These are phyloP conservation scores for Morus bassanus DNA, from an alignment of 2,797 vertebrate species.

Conservation along the genomic window DNA sequence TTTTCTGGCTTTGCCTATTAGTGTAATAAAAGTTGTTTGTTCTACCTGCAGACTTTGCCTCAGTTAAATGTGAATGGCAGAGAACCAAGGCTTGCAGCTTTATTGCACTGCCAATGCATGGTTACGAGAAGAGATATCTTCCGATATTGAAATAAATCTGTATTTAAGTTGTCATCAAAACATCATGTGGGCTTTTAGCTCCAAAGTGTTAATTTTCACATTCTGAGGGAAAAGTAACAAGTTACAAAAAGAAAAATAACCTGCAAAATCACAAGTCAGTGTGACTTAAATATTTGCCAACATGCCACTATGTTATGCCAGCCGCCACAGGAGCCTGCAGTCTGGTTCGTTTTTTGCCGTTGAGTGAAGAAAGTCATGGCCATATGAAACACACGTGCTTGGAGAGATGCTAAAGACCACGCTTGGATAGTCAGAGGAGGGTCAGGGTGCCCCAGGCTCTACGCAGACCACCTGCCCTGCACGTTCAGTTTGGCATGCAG, in stretches of 20 bases:
- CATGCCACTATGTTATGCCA: fast-evolving
- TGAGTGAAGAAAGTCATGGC: not conserved
- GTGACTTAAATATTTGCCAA: not conserved
- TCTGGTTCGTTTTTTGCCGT: not conserved
- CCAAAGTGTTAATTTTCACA: not conserved
- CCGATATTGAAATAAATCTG: not conserved
- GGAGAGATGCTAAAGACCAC: not conserved
- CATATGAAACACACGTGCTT: not conserved
- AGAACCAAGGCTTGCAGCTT: not conserved
- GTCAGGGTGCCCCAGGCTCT: not conserved
- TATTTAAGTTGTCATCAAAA: not conserved
- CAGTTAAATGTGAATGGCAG: not conserved
- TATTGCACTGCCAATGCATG: not conserved
- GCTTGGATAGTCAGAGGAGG: not conserved
- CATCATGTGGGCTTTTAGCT: not conserved
- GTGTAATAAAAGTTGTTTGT: not conserved
- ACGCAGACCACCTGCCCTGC: fast-evolving
- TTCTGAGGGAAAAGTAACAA: not conserved
- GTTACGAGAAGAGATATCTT: fast-evolving
- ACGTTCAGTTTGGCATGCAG: too few species aligned
- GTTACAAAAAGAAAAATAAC: not conserved
- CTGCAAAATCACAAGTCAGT: not conserved
- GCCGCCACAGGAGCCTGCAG: not conserved
- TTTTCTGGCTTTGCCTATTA: not conserved
- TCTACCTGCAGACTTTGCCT: conserved; percentile 7